Base-by-base conservation (phyloP, 2,113 vertebrate species). In the Corvus cornix region DNA sequence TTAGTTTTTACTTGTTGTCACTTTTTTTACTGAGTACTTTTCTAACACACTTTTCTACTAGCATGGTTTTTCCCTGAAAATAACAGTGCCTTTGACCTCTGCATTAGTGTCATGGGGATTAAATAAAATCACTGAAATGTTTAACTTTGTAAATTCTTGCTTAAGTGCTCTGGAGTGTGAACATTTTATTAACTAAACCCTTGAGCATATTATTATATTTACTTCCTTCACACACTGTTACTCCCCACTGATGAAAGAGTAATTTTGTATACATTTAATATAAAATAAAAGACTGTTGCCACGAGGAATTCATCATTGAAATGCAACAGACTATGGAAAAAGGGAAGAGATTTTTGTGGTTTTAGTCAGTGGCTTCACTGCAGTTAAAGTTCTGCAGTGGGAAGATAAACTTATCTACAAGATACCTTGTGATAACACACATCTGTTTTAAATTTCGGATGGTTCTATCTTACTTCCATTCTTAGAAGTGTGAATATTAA, bases 91-190 rank as follows among this genome's bases (percentile, higher is more conserved):
- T 92, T 82, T 89, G 87, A 96, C 94, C 84, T 89, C 89, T 79
- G 11, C 20, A 43, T 82, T 75, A 64, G 14, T 73, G 49, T 79
- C 37, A 58, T 24, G 30, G 21, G 53, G 58, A 93, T 94, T 84
- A 64, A 84, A 84, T 63, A 82, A 92, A 94, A 91, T 73, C 49
- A 82, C 16, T 53, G 43, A 87, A 95, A 48, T 72, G 18, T 81
- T 94, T 82, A 95, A 81, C 58, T 87, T 84, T 76, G 31, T 64
- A 75, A 95, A 93, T 89, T 89, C 37, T 85, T 75, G 14, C 8
- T 85, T 66, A 79, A 84, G 31, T 62, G 16, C 31, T 93, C 62
- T 73, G 66, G 63, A 79, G 53, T 76, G 67, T 75, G 66, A 82
- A 53, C 8, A 43, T 64, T 91, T 95, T 60, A 76, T 78, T 87